Conservation (phyloP, 1,140 invertebrate species). For the Plectrocnemia conspersa region DNA sequence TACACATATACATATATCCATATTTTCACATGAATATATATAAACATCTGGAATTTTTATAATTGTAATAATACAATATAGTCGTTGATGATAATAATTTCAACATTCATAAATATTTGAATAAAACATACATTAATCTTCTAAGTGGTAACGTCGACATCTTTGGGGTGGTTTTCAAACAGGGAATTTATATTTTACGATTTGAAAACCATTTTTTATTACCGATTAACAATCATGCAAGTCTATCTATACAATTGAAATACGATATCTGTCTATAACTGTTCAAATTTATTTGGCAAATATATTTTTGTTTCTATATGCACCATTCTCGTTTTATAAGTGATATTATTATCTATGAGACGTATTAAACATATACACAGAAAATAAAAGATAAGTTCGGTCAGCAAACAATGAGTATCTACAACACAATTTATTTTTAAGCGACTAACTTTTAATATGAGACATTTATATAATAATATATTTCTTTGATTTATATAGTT, state of each 20-base stretch:
- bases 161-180: slow-evolving; percentile 21
- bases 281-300: slow-evolving; percentile 20
- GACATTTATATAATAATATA: no score
- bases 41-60: not conserved
- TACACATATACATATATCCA: slow-evolving; percentile 8
- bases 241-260: slow-evolving; percentile 31
- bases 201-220: slow-evolving; percentile 30
- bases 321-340: slow-evolving; percentile 29
- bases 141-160: not conserved
- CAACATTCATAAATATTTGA: no score
- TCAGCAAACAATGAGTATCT: no score
- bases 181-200: slow-evolving; percentile 25
- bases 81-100: not conserved
- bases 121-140: no score
- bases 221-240: slow-evolving; percentile 31
- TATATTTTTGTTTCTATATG: slow-evolving; percentile 24
- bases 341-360: no score
- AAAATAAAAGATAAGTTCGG: no score
- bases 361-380: no score
- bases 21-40: slow-evolving; percentile 5
- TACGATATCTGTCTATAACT: slow-evolving; percentile 17
- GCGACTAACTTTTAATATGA: no score
- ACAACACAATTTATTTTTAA: no score
- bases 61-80: not conserved
- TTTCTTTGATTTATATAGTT: no score